Conservation (phyloP, 1,140 invertebrate genomes). For the Zaprionus camerounensis region DNA sequence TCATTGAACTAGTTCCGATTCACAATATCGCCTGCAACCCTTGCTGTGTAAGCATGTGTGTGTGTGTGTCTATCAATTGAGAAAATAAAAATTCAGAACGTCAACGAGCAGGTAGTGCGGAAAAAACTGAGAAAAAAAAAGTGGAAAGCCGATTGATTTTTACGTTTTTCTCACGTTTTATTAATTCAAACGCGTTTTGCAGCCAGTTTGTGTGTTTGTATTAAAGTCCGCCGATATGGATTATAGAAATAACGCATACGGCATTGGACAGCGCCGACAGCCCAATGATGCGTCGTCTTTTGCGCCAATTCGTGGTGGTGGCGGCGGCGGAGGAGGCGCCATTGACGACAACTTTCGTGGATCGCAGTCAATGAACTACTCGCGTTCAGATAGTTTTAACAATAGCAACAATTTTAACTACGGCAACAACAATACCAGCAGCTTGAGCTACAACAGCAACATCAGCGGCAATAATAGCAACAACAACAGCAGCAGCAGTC, state of each 20-base stretch:
- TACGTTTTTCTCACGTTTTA: conserved; percentile 6
- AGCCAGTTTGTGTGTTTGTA: conserved; percentile 3
- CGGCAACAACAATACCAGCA: conserved; percentile 14
- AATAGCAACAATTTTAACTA: conserved; percentile 23
- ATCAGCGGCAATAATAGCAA: conserved; percentile 20
- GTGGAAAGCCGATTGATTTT: conserved; percentile 9
- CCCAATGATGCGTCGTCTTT: conserved; percentile 40
- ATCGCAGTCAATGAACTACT: conserved; percentile 37
- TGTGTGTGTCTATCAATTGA: conserved; percentile 48
- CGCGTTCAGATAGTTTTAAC: conserved; percentile 27
- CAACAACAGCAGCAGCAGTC: conserved; percentile 17
- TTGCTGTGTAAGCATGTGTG: conserved; percentile 8
- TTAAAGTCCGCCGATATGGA: conserved; percentile 37
- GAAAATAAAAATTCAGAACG: conserved; percentile 50
- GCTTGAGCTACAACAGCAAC: conserved; percentile 4
- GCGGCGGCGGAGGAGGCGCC: conserved; percentile 12
- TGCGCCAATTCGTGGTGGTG: conserved; percentile 42
- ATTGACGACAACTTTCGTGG: conserved; percentile 40
- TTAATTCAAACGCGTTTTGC: neutral
- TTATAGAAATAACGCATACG: conserved; percentile 57
- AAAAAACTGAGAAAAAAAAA: conserved; percentile 11
- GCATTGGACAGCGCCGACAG: conserved; percentile 60
- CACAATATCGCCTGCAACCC: conserved; percentile 18
- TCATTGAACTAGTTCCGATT: conserved; percentile 7
- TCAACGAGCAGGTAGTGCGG: conserved; percentile 12